phyloP scores from a whole-genome alignment of 2,797 vertebrate genomes.

The Rhabdophis nuchalis region DNA sequence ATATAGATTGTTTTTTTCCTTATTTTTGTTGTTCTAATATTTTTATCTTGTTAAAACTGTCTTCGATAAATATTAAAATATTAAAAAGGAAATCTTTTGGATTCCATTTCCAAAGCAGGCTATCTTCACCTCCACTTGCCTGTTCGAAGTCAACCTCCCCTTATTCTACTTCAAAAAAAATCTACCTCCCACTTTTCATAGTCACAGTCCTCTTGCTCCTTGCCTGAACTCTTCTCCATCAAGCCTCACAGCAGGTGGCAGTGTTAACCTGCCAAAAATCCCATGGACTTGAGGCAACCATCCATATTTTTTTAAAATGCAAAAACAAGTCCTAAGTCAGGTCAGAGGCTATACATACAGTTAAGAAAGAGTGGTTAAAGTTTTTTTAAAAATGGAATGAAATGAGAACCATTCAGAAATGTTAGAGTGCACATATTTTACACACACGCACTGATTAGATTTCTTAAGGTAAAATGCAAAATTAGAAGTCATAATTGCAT shows the following conservation, averaged over 20 bases:
- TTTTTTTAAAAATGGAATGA: not conserved
- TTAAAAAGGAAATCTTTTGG: not conserved
- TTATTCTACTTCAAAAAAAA: not conserved
- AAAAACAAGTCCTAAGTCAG: conserved; percentile 16
- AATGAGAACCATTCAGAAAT: accelerated
- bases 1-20: no score
- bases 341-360: conserved; percentile 14
- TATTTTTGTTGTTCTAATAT: not conserved
- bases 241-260: conserved; percentile 64
- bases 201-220: not conserved
- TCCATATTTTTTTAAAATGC: not conserved
- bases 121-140: not conserved
- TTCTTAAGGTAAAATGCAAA: not conserved
- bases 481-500: not conserved
- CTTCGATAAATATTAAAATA: not conserved
- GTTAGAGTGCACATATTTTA: not conserved
- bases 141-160: not conserved
- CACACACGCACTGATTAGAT: not conserved
- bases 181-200: not conserved
- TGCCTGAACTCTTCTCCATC: not conserved
- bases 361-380: not conserved
- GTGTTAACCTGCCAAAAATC: conserved; percentile 43
- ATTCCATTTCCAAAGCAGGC: not conserved
- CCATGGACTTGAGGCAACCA: not conserved
- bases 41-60: not conserved